Base-by-base conservation (phyloP, 2,888 invertebrate genomes). In the Heliconius ethilla region DNA sequence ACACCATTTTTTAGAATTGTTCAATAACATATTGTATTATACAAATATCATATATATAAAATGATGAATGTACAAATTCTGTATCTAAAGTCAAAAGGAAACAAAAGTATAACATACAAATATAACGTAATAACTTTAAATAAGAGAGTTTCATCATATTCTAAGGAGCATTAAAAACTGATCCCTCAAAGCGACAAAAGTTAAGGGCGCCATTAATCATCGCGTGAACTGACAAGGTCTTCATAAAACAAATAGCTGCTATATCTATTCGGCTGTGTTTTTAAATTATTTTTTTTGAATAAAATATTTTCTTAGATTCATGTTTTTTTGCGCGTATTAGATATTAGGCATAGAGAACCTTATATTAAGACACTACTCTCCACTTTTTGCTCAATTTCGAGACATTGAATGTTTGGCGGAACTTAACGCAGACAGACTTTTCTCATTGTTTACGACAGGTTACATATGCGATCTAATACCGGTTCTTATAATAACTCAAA, bases 121-220 rank as follows among this genome's bases (percentile, higher is more conserved):
- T 78, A 77, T 66, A 74, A 75, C 72, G 75, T 72, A 77, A 80
- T 81, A 70, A 76, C 75, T 77, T 78, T 70, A 78, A 81, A 80
- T 75, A 77, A 80, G 78, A 80, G 77, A 70, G 67, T 80, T 82
- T 81, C 81, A 82, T 80, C 80, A 81, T 81, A 79, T 81, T 81
- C 81, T 76, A 81, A 82, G 80, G 80, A 81, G 82, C 80, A 82
- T 82, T 82, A 83, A 83, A 81, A 83, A 83, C 79, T 83, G 82
- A 83, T 83, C 82, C 79, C 70, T 79, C 76, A 70, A 7, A 75
- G 78, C 75, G 80, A 74, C 81, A 81, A 81, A 83, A 83, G 83
- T 82, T 82, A 79, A 80, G 70, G 74, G 77, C 45, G 79, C 69
- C 82, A 83, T 83, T 82, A 82, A 83, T 83, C 83, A 83, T 80